Percentiles rank a stretch among this genome's conserved stretches.
Evolutionary conservation across 64 coral and sea anemone species (phyloP).

Genomic region (Montipora sp.): DNA sequence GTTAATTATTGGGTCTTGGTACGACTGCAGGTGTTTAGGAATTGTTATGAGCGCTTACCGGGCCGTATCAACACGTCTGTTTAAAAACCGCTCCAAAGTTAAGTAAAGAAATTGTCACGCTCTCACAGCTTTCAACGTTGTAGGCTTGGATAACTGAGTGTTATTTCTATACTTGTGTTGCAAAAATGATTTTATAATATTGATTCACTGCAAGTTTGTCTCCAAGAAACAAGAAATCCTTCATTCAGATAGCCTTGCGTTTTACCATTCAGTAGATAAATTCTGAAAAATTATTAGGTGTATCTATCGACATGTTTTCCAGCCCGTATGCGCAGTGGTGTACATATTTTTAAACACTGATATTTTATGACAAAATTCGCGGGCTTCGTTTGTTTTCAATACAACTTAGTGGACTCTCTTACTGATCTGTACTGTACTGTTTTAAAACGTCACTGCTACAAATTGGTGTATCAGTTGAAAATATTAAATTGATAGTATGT

Average conservation of each 20-base stretch:
- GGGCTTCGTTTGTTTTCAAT: neutral
- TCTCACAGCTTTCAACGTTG: neutral
- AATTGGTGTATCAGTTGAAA: conserved; percentile 52
- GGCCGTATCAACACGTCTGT: no score
- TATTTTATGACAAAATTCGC: conserved; percentile 59
- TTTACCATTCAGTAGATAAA: conserved; percentile 13
- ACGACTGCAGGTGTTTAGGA: neutral
- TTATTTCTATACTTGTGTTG: conserved; percentile 12
- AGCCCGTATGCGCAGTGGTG: conserved; percentile 31
- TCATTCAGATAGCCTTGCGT: conserved; percentile 3
- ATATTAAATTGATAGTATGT: conserved; percentile 30
- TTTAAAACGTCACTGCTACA: conserved; percentile 34
- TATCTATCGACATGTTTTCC: conserved; percentile 21
- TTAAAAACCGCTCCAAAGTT: neutral
- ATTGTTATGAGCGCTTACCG: neutral
- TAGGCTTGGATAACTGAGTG: no score
- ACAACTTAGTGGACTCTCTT: neutral
- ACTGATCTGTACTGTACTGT: conserved; percentile 16
- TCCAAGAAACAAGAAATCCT: neutral
- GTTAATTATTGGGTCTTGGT: no score
- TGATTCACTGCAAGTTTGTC: neutral
- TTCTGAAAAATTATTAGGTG: conserved; percentile 25
- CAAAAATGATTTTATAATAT: conserved; percentile 10
- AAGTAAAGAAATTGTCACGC: neutral
- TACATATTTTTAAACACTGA: conserved; percentile 62